Evolutionary conservation across 2,888 invertebrate species (phyloP).

Genomic region (Dorcus hopei): DNA sequence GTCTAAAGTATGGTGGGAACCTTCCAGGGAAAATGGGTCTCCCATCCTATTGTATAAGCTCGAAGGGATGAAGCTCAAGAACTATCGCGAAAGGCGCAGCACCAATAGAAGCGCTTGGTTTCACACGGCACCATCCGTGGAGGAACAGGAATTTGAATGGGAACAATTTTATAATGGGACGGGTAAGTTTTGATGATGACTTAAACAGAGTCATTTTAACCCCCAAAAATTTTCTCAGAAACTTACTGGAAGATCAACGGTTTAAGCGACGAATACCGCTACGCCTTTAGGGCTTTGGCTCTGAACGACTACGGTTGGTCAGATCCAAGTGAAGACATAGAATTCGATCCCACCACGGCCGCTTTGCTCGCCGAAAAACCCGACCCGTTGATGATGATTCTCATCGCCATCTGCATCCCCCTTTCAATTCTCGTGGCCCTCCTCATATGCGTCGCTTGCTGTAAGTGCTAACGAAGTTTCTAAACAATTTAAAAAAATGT

Average conservation of each 20-base stretch:
- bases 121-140: constrained; percentile 52
- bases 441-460: constrained; percentile 49
- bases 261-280: constrained; percentile 56
- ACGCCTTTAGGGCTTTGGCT: constrained; percentile 75
- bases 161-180: constrained; percentile 71
- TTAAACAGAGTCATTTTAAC: too few relatives aligned
- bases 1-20: constrained; percentile 78
- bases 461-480: constrained; percentile 46
- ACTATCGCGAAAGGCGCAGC: constrained; percentile 42
- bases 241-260: constrained; percentile 78
- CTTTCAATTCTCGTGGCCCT: constrained; percentile 50
- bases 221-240: constrained; percentile 49
- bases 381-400: constrained; percentile 52
- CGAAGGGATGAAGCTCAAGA: constrained; percentile 58
- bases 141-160: constrained; percentile 62
- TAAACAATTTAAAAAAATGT: neutral
- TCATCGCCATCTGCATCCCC: constrained; percentile 64
- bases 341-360: constrained; percentile 53
- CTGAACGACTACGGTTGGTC: constrained; percentile 82
- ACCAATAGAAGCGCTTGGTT: constrained; percentile 43
- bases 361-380: constrained; percentile 53
- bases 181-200: constrained; percentile 49
- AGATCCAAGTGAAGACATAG: constrained; percentile 66
- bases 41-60: constrained; percentile 70
- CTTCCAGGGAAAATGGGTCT: constrained; percentile 74